Evolutionary conservation across 1,140 invertebrate genomes (phyloP), one percentile per base, ranked within the genome.

Genomic region (Hyles vespertilio): DNA sequence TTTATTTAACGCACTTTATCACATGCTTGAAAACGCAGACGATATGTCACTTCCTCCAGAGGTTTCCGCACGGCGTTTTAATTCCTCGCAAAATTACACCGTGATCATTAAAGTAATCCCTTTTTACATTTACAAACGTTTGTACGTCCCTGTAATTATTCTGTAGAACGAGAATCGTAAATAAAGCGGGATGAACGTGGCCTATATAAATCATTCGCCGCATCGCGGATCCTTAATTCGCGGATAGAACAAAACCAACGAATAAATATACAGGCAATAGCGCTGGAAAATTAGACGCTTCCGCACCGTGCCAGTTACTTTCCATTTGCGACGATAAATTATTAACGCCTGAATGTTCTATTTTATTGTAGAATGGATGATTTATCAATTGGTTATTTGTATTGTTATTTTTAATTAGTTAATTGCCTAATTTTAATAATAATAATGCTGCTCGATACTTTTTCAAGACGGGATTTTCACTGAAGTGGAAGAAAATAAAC

Each of bases 131-230:
- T 77, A 71, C 74, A 67, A 83, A 72, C 77, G 73, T 84, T 84
- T 79, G 79, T 69, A 70, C 67, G 58, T 71, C 73, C 72, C 72
- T 74, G 74, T 87, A 86, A 87, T 87, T 84, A 84, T 84, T 80
- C 79, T 74, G 72, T 65, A 72, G 72, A 73, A 73, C 73, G 75
- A 59, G 65, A 65, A 61, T 70, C 79, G 83, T 87, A 87, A 87
- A 87, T 86, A 84, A 85, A 82, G 34, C 64, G 69, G 83, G 80
- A 83, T 86, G 77, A 87, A 73, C 77, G 71, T 75, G 67, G 76
- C 75, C 80, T 79, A 74, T 84, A 82, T 87, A 87, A 87, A 87
- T 87, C 80, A 87, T 87, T 87, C 74, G 72, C 59, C 67, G 73
- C 64, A 67, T 72, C 67, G 71, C 67, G 75, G 67, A 73, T 84